Evolutionary conservation across 2,797 vertebrate species (phyloP), one percentile per base, ranked within the genome.

Genomic region (Sebastes paucispinis): DNA sequence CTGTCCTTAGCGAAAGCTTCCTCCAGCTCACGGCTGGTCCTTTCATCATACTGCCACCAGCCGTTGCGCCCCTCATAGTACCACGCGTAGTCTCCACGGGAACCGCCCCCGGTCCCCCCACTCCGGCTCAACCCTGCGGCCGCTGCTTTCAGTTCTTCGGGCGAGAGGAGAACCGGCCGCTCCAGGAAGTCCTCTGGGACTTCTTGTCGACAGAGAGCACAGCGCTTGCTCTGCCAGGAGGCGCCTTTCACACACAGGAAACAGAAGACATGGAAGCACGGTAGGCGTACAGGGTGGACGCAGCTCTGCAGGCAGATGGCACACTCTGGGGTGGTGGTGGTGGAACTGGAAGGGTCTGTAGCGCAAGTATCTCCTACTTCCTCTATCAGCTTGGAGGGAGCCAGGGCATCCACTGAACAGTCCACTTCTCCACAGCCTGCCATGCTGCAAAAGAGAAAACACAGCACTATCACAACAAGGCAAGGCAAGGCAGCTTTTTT

Each of bases 11-110:
- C 89, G 72, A 97, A 98, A 31, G 98, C 98, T 77, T 99, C 98
- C 93, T 99, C 98, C 88, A 99, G 94, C 93, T 99, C 98, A 43
- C 95, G 95, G 91, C 95, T 99, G 79, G 98, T 98, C 76, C 98
- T 96, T 90, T 99, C 98, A 43, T 99, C 98, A 22, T 99, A 99
- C 89, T 99, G 98, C 98, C 98, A 99, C 98, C 98, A 99, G 76
- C 98, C 98, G n/a, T 98, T 99, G 87, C 97, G 96, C 43, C 98
- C 98, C 92, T 98, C 98, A 2, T 99, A 99, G 94, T 99, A 99
- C 98, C 98, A 99, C 0, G 97, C 97, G 12, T 98, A 96, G 76
- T 97, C 90, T 14, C 66, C 85, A 1, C 11, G 31, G 24, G 87
- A 77, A 50, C 62, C 94, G 8, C 94, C 95, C 1, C 93, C 82